Conservation (phyloP, 2,888 invertebrate genomes). For the Anthophora plumipes region DNA sequence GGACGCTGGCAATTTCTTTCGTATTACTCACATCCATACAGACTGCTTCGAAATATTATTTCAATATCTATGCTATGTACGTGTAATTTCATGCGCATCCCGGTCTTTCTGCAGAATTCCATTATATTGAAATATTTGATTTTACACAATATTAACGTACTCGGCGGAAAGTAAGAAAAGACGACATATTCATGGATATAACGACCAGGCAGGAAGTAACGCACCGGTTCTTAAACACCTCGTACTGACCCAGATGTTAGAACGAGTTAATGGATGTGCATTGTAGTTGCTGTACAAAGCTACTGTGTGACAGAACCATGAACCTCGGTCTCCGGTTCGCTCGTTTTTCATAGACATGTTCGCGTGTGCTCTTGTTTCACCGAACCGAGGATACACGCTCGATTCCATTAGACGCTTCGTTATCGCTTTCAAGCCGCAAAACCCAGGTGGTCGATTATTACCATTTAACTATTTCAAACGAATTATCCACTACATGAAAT, state of each 20-base stretch:
- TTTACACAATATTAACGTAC: not conserved
- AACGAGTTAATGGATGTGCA: constrained; percentile 66
- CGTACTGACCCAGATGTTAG: constrained; percentile 75
- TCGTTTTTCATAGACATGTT: not conserved
- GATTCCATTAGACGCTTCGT: not conserved
- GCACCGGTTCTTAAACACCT: constrained; percentile 70
- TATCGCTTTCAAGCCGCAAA: not conserved
- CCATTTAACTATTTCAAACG: not conserved
- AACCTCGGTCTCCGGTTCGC: not conserved
- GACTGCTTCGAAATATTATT: not conserved
- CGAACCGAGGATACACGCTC: not conserved
- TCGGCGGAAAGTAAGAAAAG: constrained; percentile 1
- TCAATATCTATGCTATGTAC: not conserved
- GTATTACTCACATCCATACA: not conserved
- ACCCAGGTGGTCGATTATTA: too few relatives aligned
- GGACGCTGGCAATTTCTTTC: not conserved
- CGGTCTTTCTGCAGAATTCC: too few relatives aligned
- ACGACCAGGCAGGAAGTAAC: constrained; percentile 51
- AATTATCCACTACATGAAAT: too few relatives aligned
- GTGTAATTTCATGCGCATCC: not conserved
- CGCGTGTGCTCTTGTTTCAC: not conserved
- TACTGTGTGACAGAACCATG: constrained; percentile 6
- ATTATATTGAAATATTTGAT: too few relatives aligned
- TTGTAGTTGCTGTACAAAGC: constrained; percentile 31
- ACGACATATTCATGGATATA: constrained; percentile 29